Evolutionary conservation across 2,797 vertebrate genomes (phyloP).

Genomic region (Rhynchonycteris naso): DNA sequence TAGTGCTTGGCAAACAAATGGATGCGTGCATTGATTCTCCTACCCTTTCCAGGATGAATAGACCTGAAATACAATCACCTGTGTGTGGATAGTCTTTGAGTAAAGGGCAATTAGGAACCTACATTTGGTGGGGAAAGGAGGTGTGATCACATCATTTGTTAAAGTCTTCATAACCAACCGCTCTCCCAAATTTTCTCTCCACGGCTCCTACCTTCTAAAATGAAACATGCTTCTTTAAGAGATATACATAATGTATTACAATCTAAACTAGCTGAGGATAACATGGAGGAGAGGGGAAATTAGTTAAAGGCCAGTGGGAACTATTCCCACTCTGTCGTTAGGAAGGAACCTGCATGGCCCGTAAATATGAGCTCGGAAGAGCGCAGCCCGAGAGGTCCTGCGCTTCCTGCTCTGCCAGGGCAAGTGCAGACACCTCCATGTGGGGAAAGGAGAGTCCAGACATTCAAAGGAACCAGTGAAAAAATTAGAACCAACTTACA

Average conservation of each 20-base stretch:
- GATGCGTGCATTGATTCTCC: neutral
- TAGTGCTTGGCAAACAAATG: neutral
- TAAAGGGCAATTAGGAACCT: neutral
- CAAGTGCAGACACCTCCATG: neutral
- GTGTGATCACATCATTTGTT: constrained; percentile 64
- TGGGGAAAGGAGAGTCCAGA: neutral
- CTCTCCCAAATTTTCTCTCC: constrained; percentile 48
- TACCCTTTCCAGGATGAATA: neutral
- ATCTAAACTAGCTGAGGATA: constrained; percentile 26
- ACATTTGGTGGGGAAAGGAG: neutral
- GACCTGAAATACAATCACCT: neutral
- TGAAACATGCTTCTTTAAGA: constrained; percentile 75
- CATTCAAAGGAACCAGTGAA: neutral
- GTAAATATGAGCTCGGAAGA: neutral
- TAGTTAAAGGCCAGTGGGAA: neutral
- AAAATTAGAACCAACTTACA: neutral
- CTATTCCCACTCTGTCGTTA: neutral
- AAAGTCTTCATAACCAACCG: constrained; percentile 76
- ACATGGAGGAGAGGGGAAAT: neutral
- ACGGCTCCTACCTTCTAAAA: constrained; percentile 74
- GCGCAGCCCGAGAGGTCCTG: neutral
- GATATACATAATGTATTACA: constrained; percentile 69
- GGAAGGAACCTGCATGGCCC: neutral
- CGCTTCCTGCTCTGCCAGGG: neutral
- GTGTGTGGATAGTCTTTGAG: neutral